Evolutionary conservation across 1,140 invertebrate genomes (phyloP).

Genomic region (Euborellia annulipes): DNA sequence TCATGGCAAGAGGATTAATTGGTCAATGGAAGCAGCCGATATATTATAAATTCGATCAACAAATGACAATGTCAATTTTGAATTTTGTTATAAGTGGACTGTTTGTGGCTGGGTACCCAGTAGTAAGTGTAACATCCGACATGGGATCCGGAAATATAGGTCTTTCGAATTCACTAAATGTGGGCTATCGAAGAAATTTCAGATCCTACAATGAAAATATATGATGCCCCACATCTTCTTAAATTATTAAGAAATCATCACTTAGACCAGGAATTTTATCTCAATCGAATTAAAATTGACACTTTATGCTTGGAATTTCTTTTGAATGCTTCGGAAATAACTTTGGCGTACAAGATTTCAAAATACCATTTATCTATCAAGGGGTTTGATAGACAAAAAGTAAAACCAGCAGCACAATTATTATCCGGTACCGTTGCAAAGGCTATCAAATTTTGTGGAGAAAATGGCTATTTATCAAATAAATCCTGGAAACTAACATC

Average conservation of each 20-base stretch:
- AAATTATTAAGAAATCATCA: conserved; percentile 15
- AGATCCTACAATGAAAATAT: conserved; percentile 7
- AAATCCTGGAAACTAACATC: no score
- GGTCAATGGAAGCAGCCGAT: conserved; percentile 23
- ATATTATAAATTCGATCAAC: conserved; percentile 19
- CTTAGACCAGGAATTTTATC: conserved; percentile 9
- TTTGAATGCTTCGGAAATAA: conserved; percentile 7
- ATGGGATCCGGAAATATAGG: conserved; percentile 8
- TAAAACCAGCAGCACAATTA: conserved; percentile 10
- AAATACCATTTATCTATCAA: conserved; percentile 2
- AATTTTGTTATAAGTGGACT: conserved; percentile 9
- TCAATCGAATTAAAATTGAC: conserved; percentile 6
- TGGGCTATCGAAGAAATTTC: conserved; percentile 11
- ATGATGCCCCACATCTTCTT: conserved; percentile 15
- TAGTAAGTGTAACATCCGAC: conserved; percentile 12
- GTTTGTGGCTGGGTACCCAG: conserved; percentile 8
- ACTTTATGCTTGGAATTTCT: conserved; percentile 11
- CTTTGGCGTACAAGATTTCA: conserved; percentile 10
- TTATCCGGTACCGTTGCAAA: conserved; percentile 10
- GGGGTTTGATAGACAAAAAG: conserved; percentile 11
- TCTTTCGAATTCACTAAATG: conserved; percentile 9
- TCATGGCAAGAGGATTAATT: conserved; percentile 15
- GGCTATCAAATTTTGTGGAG: no score
- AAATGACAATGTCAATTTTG: conserved; percentile 18
- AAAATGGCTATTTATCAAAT: no score